Evolutionary conservation across 2,113 vertebrate genomes (phyloP), one percentile per base, ranked within the genome.

Genomic region (Corvus hawaiiensis): DNA sequence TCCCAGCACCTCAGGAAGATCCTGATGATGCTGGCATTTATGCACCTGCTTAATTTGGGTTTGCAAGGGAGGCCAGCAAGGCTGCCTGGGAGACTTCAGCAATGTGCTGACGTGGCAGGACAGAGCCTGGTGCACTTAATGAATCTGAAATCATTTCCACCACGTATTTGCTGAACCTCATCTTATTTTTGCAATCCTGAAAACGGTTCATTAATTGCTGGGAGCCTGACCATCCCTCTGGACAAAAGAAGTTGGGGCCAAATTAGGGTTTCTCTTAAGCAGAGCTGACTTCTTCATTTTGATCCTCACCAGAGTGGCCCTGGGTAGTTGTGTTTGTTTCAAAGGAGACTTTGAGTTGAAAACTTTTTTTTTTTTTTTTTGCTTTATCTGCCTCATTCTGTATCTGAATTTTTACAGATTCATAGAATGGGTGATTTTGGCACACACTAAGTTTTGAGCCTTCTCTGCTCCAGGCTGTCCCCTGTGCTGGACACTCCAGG

Each of bases 21-120:
- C 6, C 69, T 89, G 80, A 75, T 91, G 91, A 63, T 73, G 56
- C 9, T 72, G 85, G 49, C 54, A 62, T 94, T 94, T 89, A 16
- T 93, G 81, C 81, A 89, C 35, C 74, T 90, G 84, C 87, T n/a
- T 79, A 15, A 91, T 95, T 95, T 87, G 74, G 59, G 55, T 73
- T 71, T 67, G 26, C 44, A 21, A n/a, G 89, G 39, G n/a, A 56
- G 61, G 86, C 46, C 76, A 44, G 74, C 22, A 1, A 15, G 62
- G 5, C 77, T 81, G 58, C 94, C 59, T 81, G 74, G 7, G 92
- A 84, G 74, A 23, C 49, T 62, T 6, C 17, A n/a, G 67, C 17
- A 8, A 88, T 33, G 32, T 95, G 94, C 95, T 95, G 94, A 62
- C 49, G 12, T 39, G 51, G 89, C 95, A 89, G 28, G 87, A 64